Base-by-base conservation (phyloP, 1,140 invertebrate species). In the Drosophila bipectinata region DNA sequence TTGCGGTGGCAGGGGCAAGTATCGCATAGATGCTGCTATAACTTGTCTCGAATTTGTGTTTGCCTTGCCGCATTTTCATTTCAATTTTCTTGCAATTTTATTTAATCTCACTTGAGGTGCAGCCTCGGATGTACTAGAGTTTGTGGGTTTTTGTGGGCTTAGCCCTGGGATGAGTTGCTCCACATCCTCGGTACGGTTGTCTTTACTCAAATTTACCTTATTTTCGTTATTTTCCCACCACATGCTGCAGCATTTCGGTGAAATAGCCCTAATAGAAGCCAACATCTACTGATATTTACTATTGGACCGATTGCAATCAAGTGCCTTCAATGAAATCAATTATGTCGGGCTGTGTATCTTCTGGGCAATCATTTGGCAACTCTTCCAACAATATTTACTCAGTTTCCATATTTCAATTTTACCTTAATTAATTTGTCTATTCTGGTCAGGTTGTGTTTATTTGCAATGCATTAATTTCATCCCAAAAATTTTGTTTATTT, bases 21-120 rank as follows among this genome's bases (percentile, higher is more conserved):
- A 57, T 47, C 56, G 47, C 62, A 76, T 76, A 76, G 72, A 74
- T 66, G 71, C 72, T 47, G 66, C 64, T 66, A 83, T 77, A 76
- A 75, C 83, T 82, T 88, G 83, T 82, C 83, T 72, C 55, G 83
- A 78, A 88, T 79, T 85, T 78, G 80, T 85, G 73, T 87, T 87
- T 88, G 82, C 83, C 45, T 66, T 85, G 75, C 83, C 74, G 78
- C 77, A 88, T 83, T 83, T 88, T 88, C 83, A 88, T 88, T 89
- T 88, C 84, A 88, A 88, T 88, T 88, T 88, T 79, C 76, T 49
- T 77, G 68, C 79, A 77, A 72, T 83, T 88, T 88, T 88, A 88
- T 88, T 88, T 88, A 88, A 88, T 88, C 83, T 88, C 79, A 88
- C 83, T 88, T 88, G 63, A 88, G 83, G 83, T 88, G 83, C 83